phyloP scores from a whole-genome alignment of 2,888 invertebrate species.

The Melanchra persicariae region DNA sequence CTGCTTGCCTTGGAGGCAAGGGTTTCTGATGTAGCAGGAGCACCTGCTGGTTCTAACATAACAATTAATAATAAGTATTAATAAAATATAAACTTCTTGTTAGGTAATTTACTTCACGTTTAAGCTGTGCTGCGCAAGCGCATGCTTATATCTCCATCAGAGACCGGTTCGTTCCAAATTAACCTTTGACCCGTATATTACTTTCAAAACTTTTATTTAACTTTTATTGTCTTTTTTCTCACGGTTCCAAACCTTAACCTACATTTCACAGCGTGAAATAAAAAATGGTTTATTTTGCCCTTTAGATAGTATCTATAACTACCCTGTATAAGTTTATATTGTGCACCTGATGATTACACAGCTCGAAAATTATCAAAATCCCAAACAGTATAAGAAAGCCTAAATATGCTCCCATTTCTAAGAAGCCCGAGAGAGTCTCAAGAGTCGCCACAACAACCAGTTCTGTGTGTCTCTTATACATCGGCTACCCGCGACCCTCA shows the following conservation, averaged over 20 bases:
- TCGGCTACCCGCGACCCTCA: too few relatives aligned
- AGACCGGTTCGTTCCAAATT: slow-evolving; percentile 61
- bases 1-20: neutral
- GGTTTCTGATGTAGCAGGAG: neutral
- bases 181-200: slow-evolving; percentile 69
- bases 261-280: slow-evolving; percentile 27
- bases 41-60: too few relatives aligned
- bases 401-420: neutral
- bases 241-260: slow-evolving; percentile 65
- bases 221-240: slow-evolving; percentile 63
- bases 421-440: too few relatives aligned
- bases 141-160: slow-evolving; percentile 33
- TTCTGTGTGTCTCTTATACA: too few relatives aligned
- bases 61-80: neutral
- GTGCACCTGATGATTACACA: neutral
- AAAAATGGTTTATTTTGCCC: slow-evolving; percentile 17
- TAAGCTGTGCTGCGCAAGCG: slow-evolving; percentile 33
- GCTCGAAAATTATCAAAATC: neutral
- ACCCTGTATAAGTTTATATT: neutral
- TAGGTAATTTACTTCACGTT: neutral
- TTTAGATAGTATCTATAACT: neutral
- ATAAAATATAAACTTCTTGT: neutral
- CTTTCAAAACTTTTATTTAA: slow-evolving; percentile 55
- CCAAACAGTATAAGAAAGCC: neutral
- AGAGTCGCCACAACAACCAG: too few relatives aligned